A percentile compares a stretch with the other conserved stretches of the same genome.
Conservation (phyloP, 2,113 vertebrate genomes). For the Salminus brasiliensis region DNA sequence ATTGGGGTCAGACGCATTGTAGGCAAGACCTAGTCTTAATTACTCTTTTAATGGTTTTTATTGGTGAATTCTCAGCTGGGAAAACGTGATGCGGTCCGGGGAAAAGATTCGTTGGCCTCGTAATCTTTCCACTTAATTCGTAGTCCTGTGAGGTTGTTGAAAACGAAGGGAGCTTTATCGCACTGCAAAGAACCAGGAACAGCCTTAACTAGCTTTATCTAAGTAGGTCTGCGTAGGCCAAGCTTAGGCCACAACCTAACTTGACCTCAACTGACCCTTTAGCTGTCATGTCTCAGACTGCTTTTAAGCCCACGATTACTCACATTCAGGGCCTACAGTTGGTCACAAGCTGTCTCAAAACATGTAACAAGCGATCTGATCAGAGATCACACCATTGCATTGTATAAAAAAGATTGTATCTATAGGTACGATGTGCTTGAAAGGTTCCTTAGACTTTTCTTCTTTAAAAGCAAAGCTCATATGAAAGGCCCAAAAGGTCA, state of each 20-base stretch:
- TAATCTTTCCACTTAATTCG: neutral
- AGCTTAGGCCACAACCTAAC: neutral
- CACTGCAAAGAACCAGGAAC: neutral
- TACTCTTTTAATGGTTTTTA: neutral
- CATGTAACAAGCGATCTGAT: neutral
- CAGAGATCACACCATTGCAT: neutral
- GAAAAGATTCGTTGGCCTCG: neutral
- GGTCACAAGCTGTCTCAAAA: neutral
- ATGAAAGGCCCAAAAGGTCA: neutral
- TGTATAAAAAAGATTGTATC: slow-evolving; percentile 8
- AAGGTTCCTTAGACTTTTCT: neutral
- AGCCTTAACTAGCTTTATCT: neutral
- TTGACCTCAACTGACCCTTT: neutral
- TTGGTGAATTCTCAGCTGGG: neutral
- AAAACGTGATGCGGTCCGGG: neutral
- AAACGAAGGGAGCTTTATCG: neutral
- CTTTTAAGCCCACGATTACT: neutral
- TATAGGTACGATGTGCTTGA: neutral
- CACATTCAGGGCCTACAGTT: neutral
- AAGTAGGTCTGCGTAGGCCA: neutral
- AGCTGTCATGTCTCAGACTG: neutral
- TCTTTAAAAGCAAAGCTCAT: neutral
- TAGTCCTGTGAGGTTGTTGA: neutral
- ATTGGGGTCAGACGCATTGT: neutral
- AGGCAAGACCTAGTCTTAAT: neutral